Percentiles rank a stretch among this genome's conserved stretches.
Conservation (phyloP, 2,888 invertebrate genomes). For the Eueremaeus valkanovi region DNA sequence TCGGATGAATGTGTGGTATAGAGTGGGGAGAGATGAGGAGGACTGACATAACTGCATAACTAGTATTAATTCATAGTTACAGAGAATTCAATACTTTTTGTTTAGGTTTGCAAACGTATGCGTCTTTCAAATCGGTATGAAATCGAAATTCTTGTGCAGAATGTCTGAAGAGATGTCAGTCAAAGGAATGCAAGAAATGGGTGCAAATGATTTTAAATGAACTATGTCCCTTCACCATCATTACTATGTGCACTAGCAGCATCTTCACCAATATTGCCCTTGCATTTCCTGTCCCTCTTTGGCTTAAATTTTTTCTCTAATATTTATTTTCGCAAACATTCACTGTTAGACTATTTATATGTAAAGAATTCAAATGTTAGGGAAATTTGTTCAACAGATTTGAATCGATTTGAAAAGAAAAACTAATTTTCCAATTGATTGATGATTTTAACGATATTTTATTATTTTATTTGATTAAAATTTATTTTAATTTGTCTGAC, state of each 20-base stretch:
- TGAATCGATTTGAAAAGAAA: background rate
- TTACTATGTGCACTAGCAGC: background rate
- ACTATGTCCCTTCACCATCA: background rate
- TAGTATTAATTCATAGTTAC: background rate
- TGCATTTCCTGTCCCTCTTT: conserved; percentile 29
- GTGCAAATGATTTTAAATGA: conserved; percentile 31
- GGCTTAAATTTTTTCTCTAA: background rate
- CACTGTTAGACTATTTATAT: no score
- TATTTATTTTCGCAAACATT: no score
- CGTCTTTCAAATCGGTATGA: conserved; percentile 21
- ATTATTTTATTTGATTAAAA: no score
- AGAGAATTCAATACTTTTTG: conserved; percentile 21
- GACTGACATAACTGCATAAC: background rate
- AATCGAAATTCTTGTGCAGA: conserved; percentile 30
- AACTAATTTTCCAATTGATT: no score
- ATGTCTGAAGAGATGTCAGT: conserved; percentile 25
- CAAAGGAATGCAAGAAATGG: conserved; percentile 31
- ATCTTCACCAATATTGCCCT: background rate
- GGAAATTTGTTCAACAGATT: background rate
- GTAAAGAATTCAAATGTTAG: background rate
- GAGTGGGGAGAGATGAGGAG: background rate
- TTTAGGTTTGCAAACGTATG: conserved; percentile 23
- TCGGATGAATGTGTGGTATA: no score
- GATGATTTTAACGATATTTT: no score
- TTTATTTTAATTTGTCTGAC: no score